Evolutionary conservation across 2,888 invertebrate species (phyloP).

Genomic region (Drosophila anomalipes): DNA sequence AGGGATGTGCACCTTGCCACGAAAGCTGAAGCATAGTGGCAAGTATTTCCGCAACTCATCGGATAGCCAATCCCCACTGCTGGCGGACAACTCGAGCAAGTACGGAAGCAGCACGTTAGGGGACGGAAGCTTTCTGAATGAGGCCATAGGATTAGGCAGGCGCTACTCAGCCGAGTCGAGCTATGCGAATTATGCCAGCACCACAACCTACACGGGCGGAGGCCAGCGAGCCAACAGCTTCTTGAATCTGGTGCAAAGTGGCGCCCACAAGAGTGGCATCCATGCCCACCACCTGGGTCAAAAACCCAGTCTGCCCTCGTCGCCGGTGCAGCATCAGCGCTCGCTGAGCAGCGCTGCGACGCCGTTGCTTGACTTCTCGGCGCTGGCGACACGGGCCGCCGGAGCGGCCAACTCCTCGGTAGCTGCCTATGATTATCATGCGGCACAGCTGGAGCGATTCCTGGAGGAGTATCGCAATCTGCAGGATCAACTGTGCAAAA

Average conservation of each 20-base stretch:
- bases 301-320: constrained; percentile 88
- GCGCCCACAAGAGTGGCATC: constrained; percentile 70
- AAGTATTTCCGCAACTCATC: constrained; percentile 85
- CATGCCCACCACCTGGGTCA: constrained; percentile 76
- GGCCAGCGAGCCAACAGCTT: constrained; percentile 89
- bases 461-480: constrained; percentile 92
- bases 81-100: constrained; percentile 88
- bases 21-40: constrained; percentile 83
- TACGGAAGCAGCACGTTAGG: constrained; percentile 90
- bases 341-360: constrained; percentile 85
- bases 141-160: constrained; percentile 85
- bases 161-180: constrained; percentile 86
- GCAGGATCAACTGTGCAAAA: constrained; percentile 91
- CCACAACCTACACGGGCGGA: constrained; percentile 81
- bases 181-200: constrained; percentile 82
- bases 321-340: constrained; percentile 87
- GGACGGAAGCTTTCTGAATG: constrained; percentile 88
- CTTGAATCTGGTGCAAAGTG: constrained; percentile 88
- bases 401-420: constrained; percentile 85
- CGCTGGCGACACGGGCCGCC: constrained; percentile 77
- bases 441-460: constrained; percentile 92
- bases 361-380: constrained; percentile 82
- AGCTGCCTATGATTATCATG: constrained; percentile 90
- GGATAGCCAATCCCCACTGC: constrained; percentile 91
- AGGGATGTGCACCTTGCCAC: constrained; percentile 89